Base-by-base conservation (phyloP, 2,888 invertebrate genomes). In the Coleophora deauratella region DNA sequence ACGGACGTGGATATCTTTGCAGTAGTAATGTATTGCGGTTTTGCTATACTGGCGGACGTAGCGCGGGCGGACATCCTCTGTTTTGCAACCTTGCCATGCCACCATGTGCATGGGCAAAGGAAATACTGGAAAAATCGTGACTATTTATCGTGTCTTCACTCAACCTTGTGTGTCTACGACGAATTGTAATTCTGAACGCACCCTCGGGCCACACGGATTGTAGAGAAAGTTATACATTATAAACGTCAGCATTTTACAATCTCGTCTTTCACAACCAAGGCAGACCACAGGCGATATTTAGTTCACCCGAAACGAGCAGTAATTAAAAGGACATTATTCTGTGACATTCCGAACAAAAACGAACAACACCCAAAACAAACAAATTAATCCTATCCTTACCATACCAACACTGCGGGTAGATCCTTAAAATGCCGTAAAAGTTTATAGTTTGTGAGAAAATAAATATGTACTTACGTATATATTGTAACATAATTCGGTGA, bases 361-460 rank as follows among this genome's bases (percentile, higher is more conserved):
- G 31, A 41, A 38, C 34, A 37, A 42, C 43, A 38, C 34, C 38
- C 41, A 42, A 49, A 45, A 46, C 44, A 42, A 44, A 38, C 36
- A 37, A 38, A 40, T 15, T 32, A 21, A 21, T 21, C 21, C 21
- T 30, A 37, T 34, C 35, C 44, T n/a, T 41, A 35, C 41, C 33
- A 47, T 40, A 50, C 47, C 52, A 62, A 59, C 59, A 62, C 65
- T 73, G 69, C 72, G 68, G 61, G 61, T 66, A 21, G 70, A 68
- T 74, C 69, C 81, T 84, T 80, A 79, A 81, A 76, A 59, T 61
- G 68, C 64, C 77, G 73, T 84, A 72, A 82, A 82, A 34, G 65
- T 78, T 80, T 73, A 82, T 66, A 62, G 71, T 65, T 64, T 54
- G 55, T 69, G 76, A 67, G 70, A 71, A 77, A 81, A 81, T 79